Evolutionary conservation across 2,797 vertebrate genomes (phyloP).

Genomic region (Xyrichtys novacula): DNA sequence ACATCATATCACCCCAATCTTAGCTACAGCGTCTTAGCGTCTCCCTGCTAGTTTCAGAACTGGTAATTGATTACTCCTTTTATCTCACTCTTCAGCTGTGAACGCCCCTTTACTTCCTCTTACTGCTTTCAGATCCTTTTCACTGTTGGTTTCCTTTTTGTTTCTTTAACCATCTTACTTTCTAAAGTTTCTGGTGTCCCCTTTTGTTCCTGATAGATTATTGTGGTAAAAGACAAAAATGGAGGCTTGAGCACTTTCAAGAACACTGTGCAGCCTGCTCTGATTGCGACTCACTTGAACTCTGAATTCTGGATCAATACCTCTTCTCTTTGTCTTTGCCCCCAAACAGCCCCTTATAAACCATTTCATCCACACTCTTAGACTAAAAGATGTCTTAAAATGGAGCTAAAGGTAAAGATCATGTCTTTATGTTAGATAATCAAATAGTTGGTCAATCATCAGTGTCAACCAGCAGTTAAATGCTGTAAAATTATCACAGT

Average conservation of each 20-base stretch:
- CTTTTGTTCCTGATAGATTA: neutral
- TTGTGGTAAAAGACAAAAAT: neutral
- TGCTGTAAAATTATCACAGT: neutral
- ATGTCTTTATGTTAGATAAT: neutral
- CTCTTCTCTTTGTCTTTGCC: conserved; percentile 3
- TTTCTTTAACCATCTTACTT: too few species aligned
- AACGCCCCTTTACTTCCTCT: too few species aligned
- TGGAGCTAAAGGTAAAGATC: neutral
- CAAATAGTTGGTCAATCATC: neutral
- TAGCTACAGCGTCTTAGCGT: too few species aligned
- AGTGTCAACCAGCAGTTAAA: neutral
- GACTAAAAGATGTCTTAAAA: neutral
- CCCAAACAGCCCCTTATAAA: conserved; percentile 1
- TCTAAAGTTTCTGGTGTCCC: too few species aligned
- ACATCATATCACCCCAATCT: too few species aligned
- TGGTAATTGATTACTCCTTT: too few species aligned
- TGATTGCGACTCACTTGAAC: conserved; percentile 19
- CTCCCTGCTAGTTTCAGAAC: too few species aligned
- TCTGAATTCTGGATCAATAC: conserved; percentile 36
- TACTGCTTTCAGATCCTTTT: too few species aligned
- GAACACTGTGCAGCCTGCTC: conserved; percentile 6
- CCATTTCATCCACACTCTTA: neutral
- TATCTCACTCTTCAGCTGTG: too few species aligned
- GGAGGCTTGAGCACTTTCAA: conserved; percentile 3
- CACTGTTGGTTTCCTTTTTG: too few species aligned